Base-by-base conservation (phyloP, 2,797 vertebrate species). In the Chrysocyon brachyurus region DNA sequence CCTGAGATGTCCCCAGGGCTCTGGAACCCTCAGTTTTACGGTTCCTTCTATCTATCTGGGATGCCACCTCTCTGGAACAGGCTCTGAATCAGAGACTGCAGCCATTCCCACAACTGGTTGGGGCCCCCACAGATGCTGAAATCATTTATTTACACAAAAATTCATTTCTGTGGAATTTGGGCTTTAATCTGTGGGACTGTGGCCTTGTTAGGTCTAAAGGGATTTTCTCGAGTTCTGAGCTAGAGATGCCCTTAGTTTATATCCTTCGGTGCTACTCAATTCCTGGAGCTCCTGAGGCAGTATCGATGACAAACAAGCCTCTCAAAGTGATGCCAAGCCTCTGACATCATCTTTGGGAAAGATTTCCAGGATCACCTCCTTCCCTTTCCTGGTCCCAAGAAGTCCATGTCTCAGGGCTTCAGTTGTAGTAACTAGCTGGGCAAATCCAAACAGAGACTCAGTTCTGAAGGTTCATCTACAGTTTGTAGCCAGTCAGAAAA, bases 101-200 rank as follows among this genome's bases (percentile, higher is more conserved):
- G 64, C 56, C 31, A 33, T 26, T 81, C 28, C 33, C 31, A 64
- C 17, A 54, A 56, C 15, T 36, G 54, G 33, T 5, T 40, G 33
- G 68, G 46, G 3, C 12, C 19, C 61, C 72, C 33, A 87, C 16
- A 91, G n/a, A 40, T 87, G 75, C 54, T 79, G 52, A 81, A 52
- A 56, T 87, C 11, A 84, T 49, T 90, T 46, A 56, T 66, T 63
- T 93, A 77, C 77, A 36, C 12, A 95, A 87, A 96, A 95, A n/a
- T 21, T 73, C 84, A 28, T 92, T 97, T 96, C 61, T 91, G 61
- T 59, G 22, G 31, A 56, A 84, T 81, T 54, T 66, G 54, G n/a
- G 57, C 40, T 88, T 12, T 87, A 70, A 89, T 68, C 61, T 68
- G 36, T 78, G 63, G 91, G 28, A 46, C 5, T 84, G 46, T 93